phyloP scores from a whole-genome alignment of 2,888 invertebrate species.

The Agrilus mali region DNA sequence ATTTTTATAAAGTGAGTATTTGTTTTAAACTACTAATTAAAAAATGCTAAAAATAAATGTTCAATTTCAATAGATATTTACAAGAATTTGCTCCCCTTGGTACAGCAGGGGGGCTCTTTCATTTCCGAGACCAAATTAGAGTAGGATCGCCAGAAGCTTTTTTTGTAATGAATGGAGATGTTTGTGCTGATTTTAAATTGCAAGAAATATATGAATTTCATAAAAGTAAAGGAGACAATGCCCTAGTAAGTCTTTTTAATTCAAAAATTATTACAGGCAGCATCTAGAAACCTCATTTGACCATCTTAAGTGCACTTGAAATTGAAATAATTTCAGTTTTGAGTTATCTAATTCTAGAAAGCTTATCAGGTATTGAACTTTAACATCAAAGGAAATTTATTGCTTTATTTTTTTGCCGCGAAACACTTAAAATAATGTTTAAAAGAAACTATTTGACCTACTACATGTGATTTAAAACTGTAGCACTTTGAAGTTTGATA shows the following conservation, averaged over 20 bases:
- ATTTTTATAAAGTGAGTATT: slow-evolving; percentile 57
- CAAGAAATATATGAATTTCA: slow-evolving; percentile 72
- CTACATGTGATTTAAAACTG: too few species aligned
- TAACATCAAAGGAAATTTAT: too few species aligned
- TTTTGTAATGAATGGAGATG: slow-evolving; percentile 94
- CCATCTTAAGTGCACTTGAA: too few species aligned
- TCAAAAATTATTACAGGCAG: slow-evolving; percentile 1
- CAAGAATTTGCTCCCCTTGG: slow-evolving; percentile 93
- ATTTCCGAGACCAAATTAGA: slow-evolving; percentile 91
- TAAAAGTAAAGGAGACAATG: slow-evolving; percentile 38
- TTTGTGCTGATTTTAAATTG: slow-evolving; percentile 92
- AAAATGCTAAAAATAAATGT: background rate
- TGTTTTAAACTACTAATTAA: background rate
- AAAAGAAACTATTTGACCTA: too few species aligned
- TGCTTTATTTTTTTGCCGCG: too few species aligned
- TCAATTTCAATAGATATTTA: slow-evolving; percentile 53
- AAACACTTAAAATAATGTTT: too few species aligned
- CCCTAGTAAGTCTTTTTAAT: slow-evolving; percentile 35
- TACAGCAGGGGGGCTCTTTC: slow-evolving; percentile 93
- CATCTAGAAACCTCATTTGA: background rate
- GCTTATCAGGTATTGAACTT: too few species aligned
- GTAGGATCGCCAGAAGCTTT: slow-evolving; percentile 79
- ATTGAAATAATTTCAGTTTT: too few species aligned
- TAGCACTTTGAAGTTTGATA: too few species aligned
- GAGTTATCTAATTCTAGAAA: too few species aligned